Evolutionary conservation across 2,888 invertebrate species (phyloP), one percentile per base, ranked within the genome.

Genomic region (Argyresthia goedartella): DNA sequence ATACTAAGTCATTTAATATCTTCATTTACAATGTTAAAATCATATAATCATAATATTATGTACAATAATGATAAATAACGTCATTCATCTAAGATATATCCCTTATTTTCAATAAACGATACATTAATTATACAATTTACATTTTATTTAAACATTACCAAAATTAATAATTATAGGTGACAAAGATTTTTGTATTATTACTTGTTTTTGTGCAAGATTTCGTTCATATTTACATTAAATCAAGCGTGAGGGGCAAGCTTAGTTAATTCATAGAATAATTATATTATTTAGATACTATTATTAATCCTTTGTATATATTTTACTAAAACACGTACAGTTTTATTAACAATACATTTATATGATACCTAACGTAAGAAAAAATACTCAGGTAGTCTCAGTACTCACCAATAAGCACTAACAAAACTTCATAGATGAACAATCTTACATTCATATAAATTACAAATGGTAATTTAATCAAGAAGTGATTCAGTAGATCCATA

Each of bases 241-340:
- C 73, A 81, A 81, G 85, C 85, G 84, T 82, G 85, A 72, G 63
- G 73, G 71, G 71, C 73, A 81, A 82, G 84, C 85, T 72, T 75
- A 71, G 66, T 67, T 71, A 71, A 56, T 60, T 35, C 34, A 25
- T 7, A 14, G 14, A 16, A 46, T 33, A 33, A 33, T 45, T 33
- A 33, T 45, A 8, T 46, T 16, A 46, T 14, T 36, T 35, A 14
- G 8, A 34, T 49, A 14, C 49, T 16, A 39, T 36, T 49, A 49
- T 10, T 39, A 25, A 41, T 41, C 11, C n/a, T 25, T 49, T n/a
- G 16, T 49, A 15, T 25, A 34, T 33, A 36, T 36, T 10, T 35
- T 35, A 48, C n/a, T 49, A n/a, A 35, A 13, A 48, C 35, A 48
- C 43, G 13, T 8, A 48, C 25, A 25, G 25, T 46, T 11, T 33